A percentile compares a stretch with the other conserved stretches of the same genome.
These are phyloP conservation scores for Paelopatides confundens DNA, from an alignment of 53 echinoderm and acorn worm genomes.

Conservation along the genomic window DNA sequence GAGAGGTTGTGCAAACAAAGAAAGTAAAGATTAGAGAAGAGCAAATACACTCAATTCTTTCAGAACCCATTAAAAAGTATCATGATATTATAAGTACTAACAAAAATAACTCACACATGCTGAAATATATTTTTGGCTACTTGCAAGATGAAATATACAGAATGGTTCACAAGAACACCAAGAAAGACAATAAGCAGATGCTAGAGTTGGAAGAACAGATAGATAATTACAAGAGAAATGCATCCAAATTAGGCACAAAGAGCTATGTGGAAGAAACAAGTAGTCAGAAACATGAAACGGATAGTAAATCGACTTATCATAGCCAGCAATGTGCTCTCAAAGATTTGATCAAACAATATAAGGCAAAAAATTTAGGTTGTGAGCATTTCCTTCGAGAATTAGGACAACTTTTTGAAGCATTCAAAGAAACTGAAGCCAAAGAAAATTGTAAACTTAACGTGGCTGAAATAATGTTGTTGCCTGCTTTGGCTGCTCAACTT, in stretches of 20 bases:
- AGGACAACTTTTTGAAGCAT: background rate
- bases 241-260: background rate
- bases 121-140: slow-evolving; percentile 5
- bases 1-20: background rate
- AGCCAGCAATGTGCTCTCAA: background rate
- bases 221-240: background rate
- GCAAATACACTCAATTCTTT: background rate
- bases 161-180: background rate
- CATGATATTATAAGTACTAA: background rate
- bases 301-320: background rate
- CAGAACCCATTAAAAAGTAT: background rate
- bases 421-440: background rate
- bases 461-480: background rate
- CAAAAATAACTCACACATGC: background rate
- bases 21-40: background rate
- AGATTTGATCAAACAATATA: background rate
- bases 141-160: slow-evolving; percentile 7
- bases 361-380: slow-evolving; percentile 9
- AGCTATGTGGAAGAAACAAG: background rate
- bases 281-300: background rate
- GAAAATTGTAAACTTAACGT: background rate
- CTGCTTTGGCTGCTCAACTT: background rate
- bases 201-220: background rate
- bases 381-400: slow-evolving; percentile 26
- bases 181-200: background rate